These are phyloP conservation scores for Tetrax tetrax DNA, from an alignment of 2,113 vertebrate genomes.

Conservation along the genomic window DNA sequence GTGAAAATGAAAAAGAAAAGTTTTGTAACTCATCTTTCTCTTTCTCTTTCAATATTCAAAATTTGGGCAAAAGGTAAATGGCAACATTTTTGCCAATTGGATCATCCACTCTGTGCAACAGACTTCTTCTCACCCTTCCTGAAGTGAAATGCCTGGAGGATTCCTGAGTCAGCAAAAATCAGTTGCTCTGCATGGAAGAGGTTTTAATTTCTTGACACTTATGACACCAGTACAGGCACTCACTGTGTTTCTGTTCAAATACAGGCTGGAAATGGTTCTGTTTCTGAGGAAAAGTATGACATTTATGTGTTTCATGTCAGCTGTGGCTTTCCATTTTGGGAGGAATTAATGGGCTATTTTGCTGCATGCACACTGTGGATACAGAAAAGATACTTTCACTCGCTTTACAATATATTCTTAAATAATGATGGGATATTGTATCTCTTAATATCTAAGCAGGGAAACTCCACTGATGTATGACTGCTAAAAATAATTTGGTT, in stretches of 20 bases:
- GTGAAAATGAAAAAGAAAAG: constrained; percentile 53
- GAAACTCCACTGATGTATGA: neutral
- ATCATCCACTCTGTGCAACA: neutral
- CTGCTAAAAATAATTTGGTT: neutral
- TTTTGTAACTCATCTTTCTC: neutral
- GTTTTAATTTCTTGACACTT: neutral
- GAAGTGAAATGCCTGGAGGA: neutral
- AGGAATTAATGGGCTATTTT: neutral
- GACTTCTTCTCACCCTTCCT: neutral
- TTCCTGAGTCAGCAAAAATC: neutral
- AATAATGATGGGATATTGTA: neutral
- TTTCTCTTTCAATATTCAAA: constrained; percentile 61
- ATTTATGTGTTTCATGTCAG: neutral
- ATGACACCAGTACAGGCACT: neutral
- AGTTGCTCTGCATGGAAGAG: neutral
- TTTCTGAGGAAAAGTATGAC: neutral
- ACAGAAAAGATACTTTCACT: neutral
- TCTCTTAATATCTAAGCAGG: neutral
- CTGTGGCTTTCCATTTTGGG: neutral
- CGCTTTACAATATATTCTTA: neutral
- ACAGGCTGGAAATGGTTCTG: neutral
- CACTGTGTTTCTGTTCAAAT: neutral
- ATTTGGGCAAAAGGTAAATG: neutral
- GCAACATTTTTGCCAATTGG: neutral
- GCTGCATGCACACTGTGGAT: neutral